phyloP scores from a whole-genome alignment of 1,140 invertebrate species.

The Aporrectodea caliginosa region DNA sequence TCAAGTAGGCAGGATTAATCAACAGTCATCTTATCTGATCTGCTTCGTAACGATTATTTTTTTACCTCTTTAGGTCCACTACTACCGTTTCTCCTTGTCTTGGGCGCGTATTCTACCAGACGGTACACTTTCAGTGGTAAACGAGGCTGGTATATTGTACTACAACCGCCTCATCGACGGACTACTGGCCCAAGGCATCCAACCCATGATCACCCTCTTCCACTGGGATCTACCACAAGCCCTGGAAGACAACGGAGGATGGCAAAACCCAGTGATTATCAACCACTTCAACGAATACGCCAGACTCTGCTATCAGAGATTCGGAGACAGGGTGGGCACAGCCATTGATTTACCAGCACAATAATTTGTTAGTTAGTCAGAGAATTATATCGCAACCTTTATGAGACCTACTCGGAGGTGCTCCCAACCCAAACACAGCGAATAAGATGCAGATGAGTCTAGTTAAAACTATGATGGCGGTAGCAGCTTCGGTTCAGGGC shows the following conservation, averaged over 20 bases:
- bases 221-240: conserved; percentile 58
- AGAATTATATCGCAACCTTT: too few relatives aligned
- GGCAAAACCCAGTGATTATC: conserved; percentile 57
- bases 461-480: too few relatives aligned
- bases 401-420: too few relatives aligned
- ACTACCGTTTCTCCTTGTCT: conserved; percentile 50
- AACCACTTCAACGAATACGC: conserved; percentile 59
- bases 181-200: conserved; percentile 37
- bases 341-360: too few relatives aligned
- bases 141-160: conserved; percentile 42
- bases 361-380: too few relatives aligned
- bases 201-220: conserved; percentile 57
- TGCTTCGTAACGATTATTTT: too few relatives aligned
- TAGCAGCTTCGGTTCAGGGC: too few relatives aligned
- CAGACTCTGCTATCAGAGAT: conserved; percentile 48
- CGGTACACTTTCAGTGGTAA: conserved; percentile 32
- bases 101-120: conserved; percentile 49
- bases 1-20: too few relatives aligned
- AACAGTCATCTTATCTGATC: too few relatives aligned
- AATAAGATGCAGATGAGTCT: too few relatives aligned
- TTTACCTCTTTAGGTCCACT: conserved; percentile 43
- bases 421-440: too few relatives aligned
- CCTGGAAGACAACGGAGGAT: conserved; percentile 57
- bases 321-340: conserved; percentile 46
- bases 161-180: conserved; percentile 47